phyloP scores from a whole-genome alignment of 2,888 invertebrate genomes.

The Ashinkailepas kermadecensis region DNA sequence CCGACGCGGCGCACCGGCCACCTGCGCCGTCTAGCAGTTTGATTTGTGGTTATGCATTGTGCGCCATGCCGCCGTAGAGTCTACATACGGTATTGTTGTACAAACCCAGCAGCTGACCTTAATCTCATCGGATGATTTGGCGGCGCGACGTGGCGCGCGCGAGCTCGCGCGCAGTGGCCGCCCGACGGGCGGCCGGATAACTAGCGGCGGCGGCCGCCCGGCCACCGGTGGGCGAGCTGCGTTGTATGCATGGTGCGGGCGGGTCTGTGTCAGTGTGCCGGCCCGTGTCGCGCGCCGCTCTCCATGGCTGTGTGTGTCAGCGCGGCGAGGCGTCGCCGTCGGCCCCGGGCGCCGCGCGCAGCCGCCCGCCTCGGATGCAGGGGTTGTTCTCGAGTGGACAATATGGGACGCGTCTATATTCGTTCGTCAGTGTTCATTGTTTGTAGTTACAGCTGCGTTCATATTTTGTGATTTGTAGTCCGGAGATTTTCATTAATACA shows the following conservation, averaged over 20 bases:
- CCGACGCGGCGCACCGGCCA: neutral
- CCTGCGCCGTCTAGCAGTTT: neutral
- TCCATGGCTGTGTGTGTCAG: slow-evolving; percentile 15
- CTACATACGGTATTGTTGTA: slow-evolving; percentile 4
- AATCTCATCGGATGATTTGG: neutral
- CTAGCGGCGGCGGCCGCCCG: no score
- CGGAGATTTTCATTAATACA: slow-evolving; percentile 20
- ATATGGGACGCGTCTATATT: neutral
- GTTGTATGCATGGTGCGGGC: no score
- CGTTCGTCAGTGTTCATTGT: slow-evolving; percentile 20
- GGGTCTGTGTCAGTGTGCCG: no score
- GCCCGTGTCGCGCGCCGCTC: neutral
- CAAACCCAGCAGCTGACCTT: slow-evolving; percentile 18
- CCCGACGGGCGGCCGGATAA: no score
- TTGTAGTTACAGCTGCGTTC: slow-evolving; percentile 23
- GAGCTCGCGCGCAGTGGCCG: neutral
- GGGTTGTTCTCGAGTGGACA: neutral
- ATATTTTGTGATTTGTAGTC: slow-evolving; percentile 19
- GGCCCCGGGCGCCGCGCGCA: neutral
- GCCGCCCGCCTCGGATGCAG: neutral
- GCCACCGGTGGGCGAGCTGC: no score
- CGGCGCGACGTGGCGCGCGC: neutral
- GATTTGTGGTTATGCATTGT: neutral
- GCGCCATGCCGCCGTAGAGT: slow-evolving; percentile 1
- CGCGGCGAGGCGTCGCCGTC: no score